A percentile compares a stretch with the other conserved stretches of the same genome.
Conservation (phyloP, 2,797 vertebrate species). For the Sparus aurata region DNA sequence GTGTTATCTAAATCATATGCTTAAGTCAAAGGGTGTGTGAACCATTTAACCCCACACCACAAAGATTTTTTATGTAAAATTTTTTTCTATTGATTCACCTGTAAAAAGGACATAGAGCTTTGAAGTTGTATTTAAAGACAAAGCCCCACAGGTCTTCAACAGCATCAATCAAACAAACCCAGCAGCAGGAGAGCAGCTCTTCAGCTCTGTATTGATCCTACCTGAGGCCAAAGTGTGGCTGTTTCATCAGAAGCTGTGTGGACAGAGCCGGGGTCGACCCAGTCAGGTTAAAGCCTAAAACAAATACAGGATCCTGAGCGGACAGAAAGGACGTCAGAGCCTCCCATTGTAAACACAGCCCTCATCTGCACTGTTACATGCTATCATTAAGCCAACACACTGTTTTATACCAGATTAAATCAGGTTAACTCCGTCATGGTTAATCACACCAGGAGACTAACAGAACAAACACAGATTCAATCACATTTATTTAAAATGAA, state of each 20-base stretch:
- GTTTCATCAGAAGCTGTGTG: constrained; percentile 45
- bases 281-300: constrained; percentile 38
- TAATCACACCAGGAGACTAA: not conserved
- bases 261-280: constrained; percentile 27
- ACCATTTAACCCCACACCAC: not conserved
- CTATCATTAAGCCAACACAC: constrained; percentile 18
- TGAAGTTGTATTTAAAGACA: not conserved
- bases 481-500: not conserved
- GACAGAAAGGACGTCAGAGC: constrained; percentile 45
- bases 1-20: not conserved
- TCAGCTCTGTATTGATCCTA: constrained; percentile 1
- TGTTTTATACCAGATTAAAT: not conserved
- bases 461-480: not conserved
- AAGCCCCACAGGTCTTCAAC: not conserved
- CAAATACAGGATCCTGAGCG: constrained; percentile 55
- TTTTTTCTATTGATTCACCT: not conserved
- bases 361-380: not conserved
- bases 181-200: not conserved
- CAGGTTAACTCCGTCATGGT: not conserved
- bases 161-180: not conserved
- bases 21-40: not conserved
- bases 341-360: constrained; percentile 42
- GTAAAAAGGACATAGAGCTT: not conserved
- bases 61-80: not conserved
- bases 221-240: constrained; percentile 22